These are phyloP conservation scores for Pseudochirops cupreus DNA, from an alignment of 2,797 vertebrate genomes.

Conservation along the genomic window DNA sequence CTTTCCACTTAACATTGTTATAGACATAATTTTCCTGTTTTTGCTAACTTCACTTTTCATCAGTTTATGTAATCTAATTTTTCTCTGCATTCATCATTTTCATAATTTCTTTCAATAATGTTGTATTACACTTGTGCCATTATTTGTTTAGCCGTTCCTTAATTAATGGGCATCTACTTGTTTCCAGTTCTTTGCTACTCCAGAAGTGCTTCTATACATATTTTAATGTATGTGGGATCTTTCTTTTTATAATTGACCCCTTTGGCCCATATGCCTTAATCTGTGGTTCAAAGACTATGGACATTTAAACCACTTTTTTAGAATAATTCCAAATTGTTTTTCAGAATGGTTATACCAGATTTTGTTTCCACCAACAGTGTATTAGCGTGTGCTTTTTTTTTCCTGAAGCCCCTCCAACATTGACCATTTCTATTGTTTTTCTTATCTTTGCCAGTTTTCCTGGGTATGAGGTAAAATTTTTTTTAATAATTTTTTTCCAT, in stretches of 20 bases:
- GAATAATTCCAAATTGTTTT: background rate
- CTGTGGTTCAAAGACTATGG: background rate
- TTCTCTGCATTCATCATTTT: background rate
- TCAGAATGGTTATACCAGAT: background rate
- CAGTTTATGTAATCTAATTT: background rate
- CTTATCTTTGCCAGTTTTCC: background rate
- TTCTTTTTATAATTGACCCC: background rate
- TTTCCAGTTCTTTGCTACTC: background rate
- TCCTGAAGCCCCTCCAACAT: background rate
- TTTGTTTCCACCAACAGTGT: background rate
- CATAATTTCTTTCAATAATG: background rate
- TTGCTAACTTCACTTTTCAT: too few relatives aligned
- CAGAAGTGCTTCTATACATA: background rate
- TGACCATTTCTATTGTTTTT: background rate
- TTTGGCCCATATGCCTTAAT: background rate
- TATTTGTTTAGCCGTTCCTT: background rate
- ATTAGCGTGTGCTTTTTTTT: background rate
- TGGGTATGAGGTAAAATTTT: background rate
- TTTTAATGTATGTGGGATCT: background rate
- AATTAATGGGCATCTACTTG: background rate
- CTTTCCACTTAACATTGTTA: too few relatives aligned
- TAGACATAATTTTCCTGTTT: too few relatives aligned
- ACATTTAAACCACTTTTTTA: background rate
- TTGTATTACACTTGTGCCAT: background rate
- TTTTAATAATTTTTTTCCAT: background rate